Base-by-base conservation (phyloP, 2,797 vertebrate species). In the Sebastolobus alascanus region DNA sequence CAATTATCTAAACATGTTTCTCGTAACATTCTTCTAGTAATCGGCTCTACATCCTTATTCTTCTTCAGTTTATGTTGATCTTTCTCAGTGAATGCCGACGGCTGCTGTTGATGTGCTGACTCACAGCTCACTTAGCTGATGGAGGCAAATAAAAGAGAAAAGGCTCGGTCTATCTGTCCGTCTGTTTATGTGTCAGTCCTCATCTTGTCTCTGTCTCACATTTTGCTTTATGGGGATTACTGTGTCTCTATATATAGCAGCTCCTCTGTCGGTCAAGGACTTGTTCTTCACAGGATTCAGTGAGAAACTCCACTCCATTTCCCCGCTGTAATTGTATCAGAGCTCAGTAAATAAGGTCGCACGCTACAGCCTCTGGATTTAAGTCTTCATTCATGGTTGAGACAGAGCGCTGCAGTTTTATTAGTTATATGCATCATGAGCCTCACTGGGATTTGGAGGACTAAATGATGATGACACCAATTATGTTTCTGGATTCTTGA, bases 21-120 rank as follows among this genome's bases (percentile, higher is more conserved):
- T 52, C 0, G 2, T 9, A 4, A 5, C 20, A 6, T 58, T 10
- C 27, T 18, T 67, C 20, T 27, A 68, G 27, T 58, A 25, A 46
- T 38, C 25, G 27, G 6, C 37, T 66, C 4, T 12, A 5, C 35
- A 8, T 27, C 22, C 54, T 70, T 20, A 6, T 79, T 2, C 8
- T 40, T 52, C 54, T 76, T 50, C 27, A 6, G 27, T 38, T 55
- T 6, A 4, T 68, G 12, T 50, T 59, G 0, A 18, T 70, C 5
- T 29, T 40, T 14, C 16, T 20, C 59, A 20, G 14, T 43, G 46
- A 46, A 46, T 14, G 50, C 56, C 27, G 54, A 31, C 31, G 14
- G 14, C 59, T 20, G 25, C 63, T 65, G 65, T 65, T 50, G 73
- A 87, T 63, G 77, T 78, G 87, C 80, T 91, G 88, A 87, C 73